Evolutionary conservation across 2,113 vertebrate species (phyloP).

Genomic region (Coryphaenoides rupestris): DNA sequence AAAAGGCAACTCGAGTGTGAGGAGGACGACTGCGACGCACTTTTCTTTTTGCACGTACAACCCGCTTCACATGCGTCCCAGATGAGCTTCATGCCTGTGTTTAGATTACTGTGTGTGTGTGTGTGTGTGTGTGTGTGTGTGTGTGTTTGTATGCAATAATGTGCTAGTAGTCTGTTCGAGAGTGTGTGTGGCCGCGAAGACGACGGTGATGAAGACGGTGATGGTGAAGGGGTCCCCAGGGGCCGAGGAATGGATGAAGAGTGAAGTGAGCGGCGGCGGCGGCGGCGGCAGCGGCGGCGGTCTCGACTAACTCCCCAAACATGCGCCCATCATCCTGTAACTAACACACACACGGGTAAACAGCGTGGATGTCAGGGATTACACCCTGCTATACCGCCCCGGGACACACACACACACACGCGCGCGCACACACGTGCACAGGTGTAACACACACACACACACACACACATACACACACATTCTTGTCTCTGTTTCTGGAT

Average conservation of each 20-base stretch:
- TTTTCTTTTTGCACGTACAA: constrained; percentile 29
- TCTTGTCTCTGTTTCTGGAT: no score
- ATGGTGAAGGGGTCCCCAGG: no score
- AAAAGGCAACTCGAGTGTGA: no score
- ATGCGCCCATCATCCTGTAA: constrained; percentile 52
- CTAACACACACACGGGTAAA: constrained; percentile 72
- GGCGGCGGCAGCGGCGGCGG: constrained; percentile 50
- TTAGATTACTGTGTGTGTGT: no score
- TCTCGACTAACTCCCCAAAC: constrained; percentile 56
- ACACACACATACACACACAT: constrained; percentile 21
- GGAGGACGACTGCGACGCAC: no score
- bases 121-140: no score
- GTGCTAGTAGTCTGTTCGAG: constrained; percentile 27
- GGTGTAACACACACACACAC: constrained; percentile 48
- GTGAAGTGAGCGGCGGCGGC: no score
- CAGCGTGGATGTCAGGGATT: constrained; percentile 65
- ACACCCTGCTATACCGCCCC: constrained; percentile 47
- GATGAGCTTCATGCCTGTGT: no score
- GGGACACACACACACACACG: constrained; percentile 28
- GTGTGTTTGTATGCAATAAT: no score
- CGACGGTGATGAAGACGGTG: no score
- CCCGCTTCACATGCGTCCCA: no score
- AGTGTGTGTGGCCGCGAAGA: constrained; percentile 36
- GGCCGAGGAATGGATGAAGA: no score
- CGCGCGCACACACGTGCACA: constrained; percentile 38